Evolutionary conservation across 2,113 vertebrate species (phyloP).

Genomic region (Cinclus cinclus): DNA sequence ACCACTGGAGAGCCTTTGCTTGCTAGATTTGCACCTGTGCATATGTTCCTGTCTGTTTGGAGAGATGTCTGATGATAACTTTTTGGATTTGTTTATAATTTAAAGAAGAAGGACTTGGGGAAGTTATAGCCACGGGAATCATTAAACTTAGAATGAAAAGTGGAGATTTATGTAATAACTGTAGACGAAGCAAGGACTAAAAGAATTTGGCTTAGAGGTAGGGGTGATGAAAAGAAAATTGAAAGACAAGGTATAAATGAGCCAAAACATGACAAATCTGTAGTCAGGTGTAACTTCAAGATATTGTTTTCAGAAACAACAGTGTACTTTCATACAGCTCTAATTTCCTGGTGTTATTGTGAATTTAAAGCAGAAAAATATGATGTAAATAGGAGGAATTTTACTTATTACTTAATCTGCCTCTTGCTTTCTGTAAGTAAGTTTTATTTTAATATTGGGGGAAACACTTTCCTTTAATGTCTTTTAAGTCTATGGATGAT

Average conservation of each 20-base stretch:
- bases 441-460: neutral
- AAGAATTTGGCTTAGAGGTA: neutral
- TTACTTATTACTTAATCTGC: neutral
- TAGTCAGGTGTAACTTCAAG: neutral
- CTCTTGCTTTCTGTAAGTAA: neutral
- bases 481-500: neutral
- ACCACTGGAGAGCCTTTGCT: neutral
- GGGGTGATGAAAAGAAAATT: neutral
- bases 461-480: neutral
- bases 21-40: neutral
- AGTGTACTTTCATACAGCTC: neutral
- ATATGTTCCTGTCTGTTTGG: neutral
- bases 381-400: neutral
- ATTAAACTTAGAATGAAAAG: neutral
- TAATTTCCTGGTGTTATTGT: neutral
- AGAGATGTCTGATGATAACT: neutral
- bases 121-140: neutral
- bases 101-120: neutral
- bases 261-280: neutral
- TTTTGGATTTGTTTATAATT: neutral
- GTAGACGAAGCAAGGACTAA: neutral
- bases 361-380: neutral
- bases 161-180: neutral
- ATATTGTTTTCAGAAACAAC: neutral
- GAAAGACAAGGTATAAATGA: neutral